Evolutionary conservation across 1,140 invertebrate species (phyloP), one percentile per base, ranked within the genome.

Genomic region (Pollicipes pollicipes): DNA sequence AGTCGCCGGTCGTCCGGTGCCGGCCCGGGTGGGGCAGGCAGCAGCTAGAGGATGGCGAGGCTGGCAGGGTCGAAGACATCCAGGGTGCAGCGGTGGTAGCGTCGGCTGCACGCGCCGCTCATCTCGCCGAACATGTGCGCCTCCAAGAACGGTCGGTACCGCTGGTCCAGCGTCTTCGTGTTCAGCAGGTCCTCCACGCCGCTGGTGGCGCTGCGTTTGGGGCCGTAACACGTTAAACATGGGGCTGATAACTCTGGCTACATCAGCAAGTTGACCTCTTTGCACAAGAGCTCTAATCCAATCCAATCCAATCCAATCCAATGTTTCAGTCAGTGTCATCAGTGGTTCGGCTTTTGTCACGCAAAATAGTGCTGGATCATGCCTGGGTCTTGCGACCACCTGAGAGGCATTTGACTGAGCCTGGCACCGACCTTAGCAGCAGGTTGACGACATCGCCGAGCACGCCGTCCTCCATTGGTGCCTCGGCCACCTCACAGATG

Each of bases 401-500:
- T 35, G 6, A 17, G 17, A 17, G 35, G 17, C 35, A 35, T 17
- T 35, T 6, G 17, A 6, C 35, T 35, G 35, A 35, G 35, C 35
- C 6, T 6, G 35, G 35, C 17, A 35, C 35, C 21, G 45, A 58
- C 21, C 45, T 6, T 10, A 58, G 45, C 45, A 58, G 45, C 6
- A 58, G 45, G 17, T 58, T 58, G 45, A 58, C 45, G 13, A 58
- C 45, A 24, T 58, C 45, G 13, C 45, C 45, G 6, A 58, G 17
- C 6, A 58, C 45, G 6, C 45, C 45, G 17, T 58, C 45, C 45
- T 58, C 45, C 45, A 58, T 58, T 4, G 70, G 70, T 16, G 37
- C 64, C 31, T 29, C 45, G 1, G 32, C 70, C 32, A 70, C 64
- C 68, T 70, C 70, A n/a, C 70, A 70, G 45, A 70, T 66, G 13